phyloP scores from a whole-genome alignment of 2,113 vertebrate species.

The Tapirus terrestris region DNA sequence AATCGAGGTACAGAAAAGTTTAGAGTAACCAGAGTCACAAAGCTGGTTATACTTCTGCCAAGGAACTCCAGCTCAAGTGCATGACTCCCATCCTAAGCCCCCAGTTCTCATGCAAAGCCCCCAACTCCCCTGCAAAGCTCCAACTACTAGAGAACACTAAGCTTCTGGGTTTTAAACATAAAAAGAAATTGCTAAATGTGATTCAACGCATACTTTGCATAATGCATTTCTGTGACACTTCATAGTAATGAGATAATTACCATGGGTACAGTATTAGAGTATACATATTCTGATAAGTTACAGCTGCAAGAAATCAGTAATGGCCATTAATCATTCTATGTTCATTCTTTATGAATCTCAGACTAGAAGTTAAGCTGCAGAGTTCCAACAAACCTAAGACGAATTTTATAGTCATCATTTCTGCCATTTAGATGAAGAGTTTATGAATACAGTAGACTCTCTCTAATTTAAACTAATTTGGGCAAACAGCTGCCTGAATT shows the following conservation, averaged over 20 bases:
- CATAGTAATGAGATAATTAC: conserved; percentile 83
- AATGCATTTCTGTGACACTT: conserved; percentile 77
- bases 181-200: conserved; percentile 74
- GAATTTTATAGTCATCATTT: conserved; percentile 59
- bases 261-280: conserved; percentile 71
- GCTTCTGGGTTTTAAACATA: conserved; percentile 44
- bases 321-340: conserved; percentile 71
- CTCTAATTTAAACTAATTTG: conserved; percentile 73
- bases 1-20: background rate
- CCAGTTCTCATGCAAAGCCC: background rate
- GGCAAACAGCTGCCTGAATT: conserved; percentile 61
- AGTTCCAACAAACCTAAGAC: conserved; percentile 50
- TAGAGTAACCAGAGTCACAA: background rate
- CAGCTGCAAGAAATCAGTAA: conserved; percentile 74
- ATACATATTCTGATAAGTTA: conserved; percentile 78
- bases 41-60: background rate
- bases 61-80: background rate
- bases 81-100: background rate
- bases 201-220: conserved; percentile 58
- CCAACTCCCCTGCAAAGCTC: background rate
- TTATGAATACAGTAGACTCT: conserved; percentile 72
- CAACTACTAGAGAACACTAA: background rate
- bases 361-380: conserved; percentile 44
- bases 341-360: conserved; percentile 60
- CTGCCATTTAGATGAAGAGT: conserved; percentile 58